Evolutionary conservation across 2,797 vertebrate genomes (phyloP).

Genomic region (Moxostoma hubbsi): DNA sequence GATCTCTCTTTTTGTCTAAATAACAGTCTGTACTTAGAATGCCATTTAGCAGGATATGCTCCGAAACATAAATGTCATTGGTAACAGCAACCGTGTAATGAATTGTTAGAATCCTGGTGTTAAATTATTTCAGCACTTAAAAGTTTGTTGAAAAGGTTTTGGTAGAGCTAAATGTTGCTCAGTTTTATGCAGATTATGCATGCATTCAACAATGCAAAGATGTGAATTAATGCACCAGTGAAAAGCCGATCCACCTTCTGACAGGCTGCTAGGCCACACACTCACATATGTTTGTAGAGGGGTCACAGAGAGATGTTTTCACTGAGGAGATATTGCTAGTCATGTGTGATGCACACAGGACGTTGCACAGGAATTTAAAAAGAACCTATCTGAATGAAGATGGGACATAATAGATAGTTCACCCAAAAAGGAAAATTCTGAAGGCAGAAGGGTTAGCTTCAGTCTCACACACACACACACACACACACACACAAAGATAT

Average conservation of each 20-base stretch:
- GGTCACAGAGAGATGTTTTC: constrained; percentile 13
- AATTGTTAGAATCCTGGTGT: neutral
- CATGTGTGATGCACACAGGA: neutral
- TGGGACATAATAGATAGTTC: neutral
- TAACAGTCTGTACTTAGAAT: constrained; percentile 31
- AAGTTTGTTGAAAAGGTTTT: no score
- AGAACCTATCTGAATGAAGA: constrained; percentile 6
- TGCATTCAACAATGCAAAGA: constrained; percentile 8
- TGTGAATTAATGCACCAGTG: constrained; percentile 7
- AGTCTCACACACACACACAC: no score
- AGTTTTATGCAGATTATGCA: neutral
- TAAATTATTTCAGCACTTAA: no score
- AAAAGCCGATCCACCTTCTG: neutral
- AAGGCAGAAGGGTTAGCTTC: no score
- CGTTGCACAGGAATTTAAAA: neutral
- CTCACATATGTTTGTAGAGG: neutral
- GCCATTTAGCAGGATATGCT: constrained; percentile 33
- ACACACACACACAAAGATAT: no score
- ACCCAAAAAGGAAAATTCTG: no score
- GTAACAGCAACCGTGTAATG: constrained; percentile 10
- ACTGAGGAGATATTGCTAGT: constrained; percentile 38
- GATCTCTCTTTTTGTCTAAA: constrained; percentile 45
- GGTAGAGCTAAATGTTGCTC: neutral
- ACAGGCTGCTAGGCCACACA: neutral
- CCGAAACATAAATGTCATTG: constrained; percentile 12